Evolutionary conservation across 2,113 vertebrate species (phyloP), one percentile per base, ranked within the genome.

Genomic region (Rattus norvegicus): DNA sequence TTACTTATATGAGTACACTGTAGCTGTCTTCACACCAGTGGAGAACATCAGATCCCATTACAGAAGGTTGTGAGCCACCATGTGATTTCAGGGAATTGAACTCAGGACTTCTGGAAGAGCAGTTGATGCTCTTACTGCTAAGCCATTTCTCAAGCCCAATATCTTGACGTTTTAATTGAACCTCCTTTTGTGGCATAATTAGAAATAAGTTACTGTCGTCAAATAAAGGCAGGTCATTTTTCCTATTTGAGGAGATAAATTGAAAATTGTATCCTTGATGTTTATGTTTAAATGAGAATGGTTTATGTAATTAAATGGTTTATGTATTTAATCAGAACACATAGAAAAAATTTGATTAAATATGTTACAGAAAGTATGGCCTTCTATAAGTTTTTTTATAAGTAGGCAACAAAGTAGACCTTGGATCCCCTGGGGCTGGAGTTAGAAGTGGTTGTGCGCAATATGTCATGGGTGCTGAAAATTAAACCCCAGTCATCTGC

Each of bases 211-310:
- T 7, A 47, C 33, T 95, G 17, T 73, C 33, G 61, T 89, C 33
- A 76, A 87, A 86, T 69, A 9, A 73, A 80, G 65, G 20, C 52
- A 90, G 14, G 28, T 69, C 30, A 33, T 69, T 69, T 69, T 69
- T 33, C 67, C 33, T 72, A n/a, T 72, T 72, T 72, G 43, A 90
- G 88, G 13, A 69, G 9, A 36, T 65, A 69, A 94, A 65, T 7
- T 89, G 28, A 94, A 81, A 69, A 88, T n/a, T 85, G 7, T 80
- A 76, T 5, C 24, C 33, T 90, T 91, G 88, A 52, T 81, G 59
- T 79, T 92, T 79, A 93, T 91, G 90, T 93, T 16, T 69, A 93
- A 95, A 65, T 93, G 3, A 93, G 3, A 85, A 88, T 85, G 7
- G 92, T 59, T 91, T 85, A 79, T 65, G 30, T 92, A 69, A 91